Evolutionary conservation across 2,113 vertebrate genomes (phyloP).

Genomic region (Menura novaehollandiae): DNA sequence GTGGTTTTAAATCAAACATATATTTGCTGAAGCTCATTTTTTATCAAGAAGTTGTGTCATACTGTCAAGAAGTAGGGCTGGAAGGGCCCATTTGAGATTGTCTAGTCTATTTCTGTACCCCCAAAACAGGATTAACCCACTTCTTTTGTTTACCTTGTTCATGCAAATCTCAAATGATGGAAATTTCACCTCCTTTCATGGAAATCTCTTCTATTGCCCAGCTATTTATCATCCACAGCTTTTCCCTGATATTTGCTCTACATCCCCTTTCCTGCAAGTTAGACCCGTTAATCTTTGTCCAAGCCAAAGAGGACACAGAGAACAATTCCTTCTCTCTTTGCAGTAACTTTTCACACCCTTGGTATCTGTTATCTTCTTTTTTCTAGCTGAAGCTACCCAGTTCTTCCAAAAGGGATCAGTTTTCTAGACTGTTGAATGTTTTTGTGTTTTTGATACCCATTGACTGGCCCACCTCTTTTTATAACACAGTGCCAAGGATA

Average conservation of each 20-base stretch:
- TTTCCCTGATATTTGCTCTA: background rate
- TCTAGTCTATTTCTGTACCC: background rate
- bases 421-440: background rate
- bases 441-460: background rate
- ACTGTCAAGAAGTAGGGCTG: background rate
- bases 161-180: background rate
- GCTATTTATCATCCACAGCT: background rate
- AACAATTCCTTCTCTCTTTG: background rate
- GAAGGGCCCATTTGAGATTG: background rate
- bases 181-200: background rate
- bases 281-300: background rate
- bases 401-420: background rate
- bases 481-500: background rate
- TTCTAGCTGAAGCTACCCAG: background rate
- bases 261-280: background rate
- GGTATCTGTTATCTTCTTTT: background rate
- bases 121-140: background rate
- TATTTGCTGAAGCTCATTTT: background rate
- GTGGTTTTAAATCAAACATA: background rate
- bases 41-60: background rate
- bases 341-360: background rate
- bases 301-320: background rate
- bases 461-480: background rate
- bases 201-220: background rate
- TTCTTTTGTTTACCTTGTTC: background rate